Evolutionary conservation across 2,888 invertebrate genomes (phyloP), one percentile per base, ranked within the genome.

Genomic region (Taenaris catops): DNA sequence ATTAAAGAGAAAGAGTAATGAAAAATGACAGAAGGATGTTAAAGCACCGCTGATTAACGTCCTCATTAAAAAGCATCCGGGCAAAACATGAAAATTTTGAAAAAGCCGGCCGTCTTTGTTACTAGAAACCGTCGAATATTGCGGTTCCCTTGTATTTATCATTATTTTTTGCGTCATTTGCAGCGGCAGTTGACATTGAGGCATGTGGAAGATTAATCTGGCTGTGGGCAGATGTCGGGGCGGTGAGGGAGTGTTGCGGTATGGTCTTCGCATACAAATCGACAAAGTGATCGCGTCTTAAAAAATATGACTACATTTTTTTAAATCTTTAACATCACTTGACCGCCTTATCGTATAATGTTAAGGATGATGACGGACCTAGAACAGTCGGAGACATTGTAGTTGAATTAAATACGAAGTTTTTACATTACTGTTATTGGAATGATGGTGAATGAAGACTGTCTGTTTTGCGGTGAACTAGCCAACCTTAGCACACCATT

Each of bases 181-280:
- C 72, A 68, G 63, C 64, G 62, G 58, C 53, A 61, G 67, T 71
- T 73, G 78, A 75, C 75, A 62, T 69, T 75, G 76, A 78, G 60
- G 67, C 63, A 79, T 75, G 75, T 71, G 60, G 56, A 67, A 67
- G 63, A 78, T 76, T 76, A 76, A 75, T 74, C 70, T 67, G 54
- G 46, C 51, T 50, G 49, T 51, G 51, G 50, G 42, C 45, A 48
- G 46, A 49, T 46, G 23, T 39, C 39, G 44, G 34, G 40, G 19
- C 29, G 43, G 38, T 38, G 29, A 31, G 33, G 35, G 16, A 32
- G 42, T 35, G 38, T 20, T 19, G 35, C 21, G 44, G 46, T 37
- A 34, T 21, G 33, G 34, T 14, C 29, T 34, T 8, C 12, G 36
- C 39, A 29, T 25, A 31, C 32, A 10, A 25, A 40, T 31, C 35